Percentiles rank a stretch among this genome's conserved stretches.
These are phyloP conservation scores for Aculops lycopersici DNA, from an alignment of 1,140 invertebrate species.

Conservation along the genomic window DNA sequence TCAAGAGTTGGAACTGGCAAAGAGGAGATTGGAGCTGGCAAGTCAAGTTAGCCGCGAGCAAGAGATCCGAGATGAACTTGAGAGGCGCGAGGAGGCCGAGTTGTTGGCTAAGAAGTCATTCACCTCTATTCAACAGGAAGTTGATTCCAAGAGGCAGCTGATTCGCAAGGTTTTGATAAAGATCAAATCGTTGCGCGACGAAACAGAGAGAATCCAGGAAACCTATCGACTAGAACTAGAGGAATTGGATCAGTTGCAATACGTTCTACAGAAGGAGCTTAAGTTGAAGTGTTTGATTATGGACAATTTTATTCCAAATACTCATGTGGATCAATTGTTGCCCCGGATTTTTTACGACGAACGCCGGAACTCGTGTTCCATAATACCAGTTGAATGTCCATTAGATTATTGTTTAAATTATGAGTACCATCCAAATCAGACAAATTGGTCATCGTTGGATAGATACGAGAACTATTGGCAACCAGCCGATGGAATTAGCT, in stretches of 20 bases:
- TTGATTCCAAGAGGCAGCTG: conserved; percentile 65
- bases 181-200: conserved; percentile 24
- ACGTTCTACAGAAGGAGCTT: conserved; percentile 34
- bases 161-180: conserved; percentile 32
- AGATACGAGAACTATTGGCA: too few relatives aligned
- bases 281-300: conserved; percentile 26
- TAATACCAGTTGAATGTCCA: too few relatives aligned
- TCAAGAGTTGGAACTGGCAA: conserved; percentile 46
- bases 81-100: conserved; percentile 55
- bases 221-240: conserved; percentile 41
- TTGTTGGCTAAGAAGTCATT: conserved; percentile 50
- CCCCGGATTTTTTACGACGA: background rate
- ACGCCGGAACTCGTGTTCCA: background rate
- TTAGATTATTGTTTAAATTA: too few relatives aligned
- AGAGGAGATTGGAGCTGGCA: conserved; percentile 38
- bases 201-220: conserved; percentile 47
- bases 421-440: too few relatives aligned
- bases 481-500: too few relatives aligned
- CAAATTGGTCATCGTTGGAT: too few relatives aligned
- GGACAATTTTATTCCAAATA: conserved; percentile 77
- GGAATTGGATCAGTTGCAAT: conserved; percentile 42
- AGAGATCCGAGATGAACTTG: conserved; percentile 53
- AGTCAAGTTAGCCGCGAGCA: conserved; percentile 37
- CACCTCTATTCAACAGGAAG: conserved; percentile 53
- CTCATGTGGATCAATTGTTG: conserved; percentile 15